Evolutionary conservation across 1,140 invertebrate genomes (phyloP), one percentile per base, ranked within the genome.

Genomic region (Phthorimaea operculella): DNA sequence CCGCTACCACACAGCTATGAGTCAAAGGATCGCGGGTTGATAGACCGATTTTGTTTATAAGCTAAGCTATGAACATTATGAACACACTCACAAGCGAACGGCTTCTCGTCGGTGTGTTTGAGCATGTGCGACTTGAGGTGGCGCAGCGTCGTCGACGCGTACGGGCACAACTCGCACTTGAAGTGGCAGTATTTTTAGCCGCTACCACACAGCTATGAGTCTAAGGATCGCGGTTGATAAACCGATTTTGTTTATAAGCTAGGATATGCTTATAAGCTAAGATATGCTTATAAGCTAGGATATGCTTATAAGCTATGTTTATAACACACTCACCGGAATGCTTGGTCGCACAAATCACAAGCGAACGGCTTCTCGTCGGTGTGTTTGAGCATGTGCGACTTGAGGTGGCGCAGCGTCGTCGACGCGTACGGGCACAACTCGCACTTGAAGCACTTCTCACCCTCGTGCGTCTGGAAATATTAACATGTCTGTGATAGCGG

Each of bases 371-470:
- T 97, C 74, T 96, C 91, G 74, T 97, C 95, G 0, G 95, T 96
- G 76, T 99, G 97, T 57, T 98, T 95, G 1, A 98, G 88, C 92
- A 98, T 95, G 80, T 99, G 97, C 4, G 94, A 96, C 72, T 98
- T 96, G n/a, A 99, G 87, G 80, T 98, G 96, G 0, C 96, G 90
- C 47, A 94, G 90, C 0, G 96, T 96, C 48, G 95, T 93, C 0
- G 96, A 97, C 0, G 96, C 95, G 82, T 98, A 99, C 0, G 95
- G 93, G 82, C 97, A 99, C 1, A 97, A 79, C 60, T 95, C 94
- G 85, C 97, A 99, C 74, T 96, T 97, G 87, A 94, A 99, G 83
- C 96, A 98, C 76, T 98, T 98, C 84, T 99, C 97, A 1, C 97
- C 97, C 77, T 98, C 96, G 70, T 99, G 97, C 1, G 94, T 94